phyloP scores from a whole-genome alignment of 2,113 vertebrate species.

The Mesocricetus auratus region DNA sequence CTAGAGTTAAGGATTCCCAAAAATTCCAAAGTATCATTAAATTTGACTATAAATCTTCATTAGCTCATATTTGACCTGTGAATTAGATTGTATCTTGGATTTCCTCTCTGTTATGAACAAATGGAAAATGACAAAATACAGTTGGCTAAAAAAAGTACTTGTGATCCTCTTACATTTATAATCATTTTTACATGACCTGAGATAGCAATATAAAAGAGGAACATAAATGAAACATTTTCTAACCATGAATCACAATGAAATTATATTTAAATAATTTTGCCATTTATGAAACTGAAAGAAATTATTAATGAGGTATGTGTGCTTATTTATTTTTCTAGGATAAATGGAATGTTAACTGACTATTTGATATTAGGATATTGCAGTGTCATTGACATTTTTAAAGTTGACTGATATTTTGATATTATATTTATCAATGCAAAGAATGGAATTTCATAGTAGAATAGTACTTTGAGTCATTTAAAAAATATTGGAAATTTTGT shows the following conservation, averaged over 20 bases:
- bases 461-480: not conserved
- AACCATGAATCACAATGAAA: not conserved
- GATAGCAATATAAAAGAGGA: not conserved
- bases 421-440: not conserved
- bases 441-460: not conserved
- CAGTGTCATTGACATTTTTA: not conserved
- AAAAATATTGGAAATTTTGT: not conserved
- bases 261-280: not conserved
- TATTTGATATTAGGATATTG: not conserved
- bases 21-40: constrained; percentile 3
- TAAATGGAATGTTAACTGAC: not conserved
- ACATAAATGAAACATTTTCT: not conserved
- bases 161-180: not conserved
- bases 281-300: not conserved
- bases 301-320: not conserved
- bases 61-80: not conserved
- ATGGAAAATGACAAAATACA: constrained; percentile 9
- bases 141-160: no score
- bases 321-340: not conserved
- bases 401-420: not conserved
- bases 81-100: not conserved
- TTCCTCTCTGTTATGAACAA: not conserved
- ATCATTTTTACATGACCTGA: not conserved
- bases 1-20: constrained; percentile 33
- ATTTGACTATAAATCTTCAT: not conserved